Evolutionary conservation across 2,113 vertebrate species (phyloP), one percentile per base, ranked within the genome.

Genomic region (Leptocoma aspasia): DNA sequence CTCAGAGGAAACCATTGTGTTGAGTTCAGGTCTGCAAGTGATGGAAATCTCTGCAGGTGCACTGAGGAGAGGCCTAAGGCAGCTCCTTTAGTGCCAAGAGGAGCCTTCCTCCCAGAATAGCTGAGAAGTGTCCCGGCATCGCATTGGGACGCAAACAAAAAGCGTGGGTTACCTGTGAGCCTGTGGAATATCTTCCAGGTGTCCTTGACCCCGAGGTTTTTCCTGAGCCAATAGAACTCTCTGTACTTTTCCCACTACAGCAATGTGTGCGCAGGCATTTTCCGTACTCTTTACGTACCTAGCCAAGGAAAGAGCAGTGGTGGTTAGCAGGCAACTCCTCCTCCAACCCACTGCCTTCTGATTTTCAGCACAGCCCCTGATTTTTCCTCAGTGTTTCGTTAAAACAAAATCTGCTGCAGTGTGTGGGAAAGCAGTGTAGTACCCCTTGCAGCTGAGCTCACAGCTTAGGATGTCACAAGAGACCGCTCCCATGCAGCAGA

Each of bases 271-370:
- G 98, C 87, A 99, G 98, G 79, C 99, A 99, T 97, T 99, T 99
- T 33, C 99, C 99, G 3, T 99, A 99, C 94, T 99, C 99, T 95
- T 99, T 99, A 57, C 99, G 99, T 76, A 99, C 99, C 99, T 99
- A 80, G 66, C 7, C 91, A 97, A 96, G 59, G 70, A 94, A 96
- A 98, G 21, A 47, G 73, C 10, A 41, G 85, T 4, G 23, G 75
- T 2, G 10, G 33, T 98, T 92, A 98, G 77, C 6, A 22, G 50
- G 68, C 18, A 86, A 80, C 53, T 82, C 63, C 69, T 92, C 68
- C 76, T 95, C 66, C 64, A 76, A 21, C 22, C 31, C 68, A 75
- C 15, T 10, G 33, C 64, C 42, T 86, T 80, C 47, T 9, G 5
- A 22, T 42, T 92, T 22, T 45, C 92, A 95, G 35, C 50, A 70